Percentiles rank a stretch among this genome's conserved stretches.
phyloP scores from a whole-genome alignment of 2,888 invertebrate species.

The Limnephilus rhombicus region DNA sequence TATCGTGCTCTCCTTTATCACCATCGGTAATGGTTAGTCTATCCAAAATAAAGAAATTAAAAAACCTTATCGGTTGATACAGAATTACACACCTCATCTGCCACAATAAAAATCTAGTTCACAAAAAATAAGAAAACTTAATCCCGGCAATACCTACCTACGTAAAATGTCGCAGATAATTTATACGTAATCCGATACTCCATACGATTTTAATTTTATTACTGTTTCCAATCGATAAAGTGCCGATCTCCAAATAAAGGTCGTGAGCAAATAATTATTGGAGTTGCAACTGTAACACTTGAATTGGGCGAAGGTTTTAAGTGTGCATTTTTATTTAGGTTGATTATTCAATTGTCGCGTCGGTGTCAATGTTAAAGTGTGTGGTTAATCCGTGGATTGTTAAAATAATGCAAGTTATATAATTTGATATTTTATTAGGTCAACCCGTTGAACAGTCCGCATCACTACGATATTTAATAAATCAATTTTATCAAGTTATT shows the following conservation, averaged over 20 bases:
- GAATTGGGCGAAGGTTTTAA: conserved; percentile 15
- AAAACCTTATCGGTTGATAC: neutral
- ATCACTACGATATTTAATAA: neutral
- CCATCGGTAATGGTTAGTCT: neutral
- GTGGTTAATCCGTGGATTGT: neutral
- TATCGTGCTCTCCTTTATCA: neutral
- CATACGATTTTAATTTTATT: neutral
- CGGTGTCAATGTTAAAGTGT: conserved; percentile 10
- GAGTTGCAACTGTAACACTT: conserved; percentile 38
- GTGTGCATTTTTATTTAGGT: conserved; percentile 2
- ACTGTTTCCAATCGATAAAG: conserved; percentile 25
- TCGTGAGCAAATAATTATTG: conserved; percentile 16
- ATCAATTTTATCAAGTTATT: too few relatives aligned
- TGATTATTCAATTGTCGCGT: neutral
- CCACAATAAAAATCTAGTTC: neutral
- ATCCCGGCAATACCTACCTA: neutral
- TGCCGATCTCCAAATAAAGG: neutral
- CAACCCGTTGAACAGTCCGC: neutral
- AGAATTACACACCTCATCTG: neutral
- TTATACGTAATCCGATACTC: conserved; percentile 21
- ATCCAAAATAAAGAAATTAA: neutral
- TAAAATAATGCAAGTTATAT: conserved; percentile 27
- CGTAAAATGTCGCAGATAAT: neutral
- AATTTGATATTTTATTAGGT: neutral
- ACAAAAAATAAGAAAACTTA: neutral